These are phyloP conservation scores for Oasisia sp. DNA, from an alignment of 2,888 invertebrate genomes.

Conservation along the genomic window DNA sequence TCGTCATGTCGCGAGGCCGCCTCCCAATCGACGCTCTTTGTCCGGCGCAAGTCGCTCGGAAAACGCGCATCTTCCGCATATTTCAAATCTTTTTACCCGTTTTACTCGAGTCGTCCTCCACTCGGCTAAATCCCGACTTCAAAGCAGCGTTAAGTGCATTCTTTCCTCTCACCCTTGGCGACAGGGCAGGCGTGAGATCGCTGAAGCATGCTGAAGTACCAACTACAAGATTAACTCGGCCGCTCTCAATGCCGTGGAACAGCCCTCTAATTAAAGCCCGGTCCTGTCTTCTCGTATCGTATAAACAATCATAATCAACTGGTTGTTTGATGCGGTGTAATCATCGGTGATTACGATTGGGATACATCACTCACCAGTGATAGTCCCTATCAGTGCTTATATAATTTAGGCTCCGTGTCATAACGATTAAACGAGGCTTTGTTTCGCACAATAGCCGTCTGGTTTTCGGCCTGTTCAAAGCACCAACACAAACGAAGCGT, in stretches of 20 bases:
- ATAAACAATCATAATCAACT: background rate
- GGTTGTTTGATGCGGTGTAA: slow-evolving; percentile 3
- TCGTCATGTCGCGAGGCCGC: background rate
- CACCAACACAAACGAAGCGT: background rate
- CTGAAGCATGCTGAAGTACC: background rate
- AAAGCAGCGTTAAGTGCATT: slow-evolving; percentile 10
- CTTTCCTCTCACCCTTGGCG: background rate
- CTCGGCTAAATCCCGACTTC: slow-evolving; percentile 1
- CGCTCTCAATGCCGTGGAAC: background rate
- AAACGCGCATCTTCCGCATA: slow-evolving; percentile 3
- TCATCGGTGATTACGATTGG: background rate
- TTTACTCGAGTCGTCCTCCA: background rate
- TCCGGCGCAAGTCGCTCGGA: background rate
- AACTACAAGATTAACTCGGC: background rate
- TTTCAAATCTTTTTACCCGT: slow-evolving; percentile 12
- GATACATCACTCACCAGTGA: slow-evolving; percentile 13
- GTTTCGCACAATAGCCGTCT: background rate
- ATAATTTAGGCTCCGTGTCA: background rate
- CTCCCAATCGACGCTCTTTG: background rate
- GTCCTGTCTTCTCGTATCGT: background rate
- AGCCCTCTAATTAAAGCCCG: slow-evolving; percentile 5
- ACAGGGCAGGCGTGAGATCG: background rate
- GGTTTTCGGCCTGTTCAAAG: background rate
- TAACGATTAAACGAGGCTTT: background rate
- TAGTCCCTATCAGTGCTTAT: background rate